These are phyloP conservation scores for Ia io DNA, from an alignment of 2,113 vertebrate genomes.

Conservation along the genomic window DNA sequence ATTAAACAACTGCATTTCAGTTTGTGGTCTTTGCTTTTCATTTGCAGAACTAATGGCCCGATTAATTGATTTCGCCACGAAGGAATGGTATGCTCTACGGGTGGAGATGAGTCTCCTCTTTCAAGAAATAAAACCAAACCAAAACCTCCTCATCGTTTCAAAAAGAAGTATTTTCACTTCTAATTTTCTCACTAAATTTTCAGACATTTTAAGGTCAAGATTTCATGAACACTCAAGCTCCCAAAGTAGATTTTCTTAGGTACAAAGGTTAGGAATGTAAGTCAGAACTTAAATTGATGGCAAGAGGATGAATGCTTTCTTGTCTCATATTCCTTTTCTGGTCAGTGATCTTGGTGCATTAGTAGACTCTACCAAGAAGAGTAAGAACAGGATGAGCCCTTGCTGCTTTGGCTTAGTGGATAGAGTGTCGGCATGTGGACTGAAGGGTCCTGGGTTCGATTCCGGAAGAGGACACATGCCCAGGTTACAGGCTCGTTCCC, in stretches of 20 bases:
- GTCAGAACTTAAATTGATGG: not conserved
- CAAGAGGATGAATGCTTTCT: too few species aligned
- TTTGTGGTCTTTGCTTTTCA: not conserved
- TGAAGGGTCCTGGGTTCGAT: too few species aligned
- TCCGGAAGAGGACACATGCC: too few species aligned
- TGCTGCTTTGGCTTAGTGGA: too few species aligned
- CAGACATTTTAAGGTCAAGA: not conserved
- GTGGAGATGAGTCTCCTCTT: not conserved
- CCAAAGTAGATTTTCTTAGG: not conserved
- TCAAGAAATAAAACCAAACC: not conserved
- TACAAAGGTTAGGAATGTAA: not conserved
- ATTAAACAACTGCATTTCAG: not conserved
- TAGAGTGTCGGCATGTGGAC: too few species aligned
- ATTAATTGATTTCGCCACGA: not conserved
- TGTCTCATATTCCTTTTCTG: too few species aligned
- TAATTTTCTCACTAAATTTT: not conserved
- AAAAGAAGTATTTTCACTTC: not conserved
- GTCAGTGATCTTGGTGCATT: not conserved
- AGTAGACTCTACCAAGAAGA: not conserved
- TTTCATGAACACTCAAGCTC: not conserved
- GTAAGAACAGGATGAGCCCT: not conserved
- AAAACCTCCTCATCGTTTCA: not conserved
- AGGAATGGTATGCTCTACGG: not conserved
- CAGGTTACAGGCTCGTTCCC: too few species aligned
- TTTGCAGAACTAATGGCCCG: conserved; percentile 6